Base-by-base conservation (phyloP, 1,140 invertebrate species). In the Aphaenogaster ashmeadi region DNA sequence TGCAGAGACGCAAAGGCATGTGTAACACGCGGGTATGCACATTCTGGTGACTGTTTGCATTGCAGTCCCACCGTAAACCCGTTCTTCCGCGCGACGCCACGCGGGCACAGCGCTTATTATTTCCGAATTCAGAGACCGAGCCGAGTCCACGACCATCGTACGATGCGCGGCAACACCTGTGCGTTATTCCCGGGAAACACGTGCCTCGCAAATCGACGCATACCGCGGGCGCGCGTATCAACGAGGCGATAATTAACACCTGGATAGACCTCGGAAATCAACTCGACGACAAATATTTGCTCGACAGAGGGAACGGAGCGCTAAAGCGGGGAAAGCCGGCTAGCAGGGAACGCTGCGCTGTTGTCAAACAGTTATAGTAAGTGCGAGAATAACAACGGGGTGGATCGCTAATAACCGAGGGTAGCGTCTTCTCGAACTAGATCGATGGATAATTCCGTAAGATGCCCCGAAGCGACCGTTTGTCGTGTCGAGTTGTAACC, bases 221-320 rank as follows among this genome's bases (percentile, higher is more conserved):
- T 60, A 44, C 38, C 50, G 36, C 41, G 85, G 18, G 33, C 52
- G 44, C 15, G 52, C 41, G 75, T 78, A 84, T 92, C 85, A 90
- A 91, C 75, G 72, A 88, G 67, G 36, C 72, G 87, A 90, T 91
- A 89, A 91, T 90, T 87, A 85, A 88, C 80, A 88, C 66, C 71
- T 44, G 21, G n/a, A 84, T 52, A 58, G 62, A 50, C 36, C 87
- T 67, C 44, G 79, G 47, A 58, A 71, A 87, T 79, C 66, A 41
- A 54, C 33, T 56, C 77, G 8, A 50, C 66, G 36, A 36, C 58
- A 50, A 50, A 58, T 54, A 88, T 87, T 90, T 72, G 50, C 62
- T 18, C 71, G 44, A 41, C 21, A 15, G 13, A 58, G 41, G 13
- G 56, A n/a, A 33, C 13, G 18, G 36, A 15, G 38, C 3, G 41